Percentiles rank a stretch among this genome's conserved stretches.
phyloP scores from a whole-genome alignment of 2,888 invertebrate species.

The Trachelus iudaicus region DNA sequence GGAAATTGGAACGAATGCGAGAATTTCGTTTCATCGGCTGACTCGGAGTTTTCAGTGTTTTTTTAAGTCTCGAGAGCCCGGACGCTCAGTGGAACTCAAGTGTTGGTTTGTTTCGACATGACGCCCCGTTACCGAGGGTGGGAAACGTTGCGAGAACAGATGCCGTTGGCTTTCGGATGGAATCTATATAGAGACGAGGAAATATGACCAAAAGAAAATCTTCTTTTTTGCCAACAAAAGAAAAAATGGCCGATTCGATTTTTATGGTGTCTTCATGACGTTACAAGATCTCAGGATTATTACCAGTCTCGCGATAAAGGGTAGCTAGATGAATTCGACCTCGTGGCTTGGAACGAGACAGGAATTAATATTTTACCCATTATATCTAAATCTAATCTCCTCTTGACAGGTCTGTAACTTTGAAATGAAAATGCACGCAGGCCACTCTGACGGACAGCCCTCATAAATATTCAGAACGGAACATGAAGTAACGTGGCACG shows the following conservation, averaged over 20 bases:
- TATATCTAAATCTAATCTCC: conserved; percentile 57
- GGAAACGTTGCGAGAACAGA: not conserved
- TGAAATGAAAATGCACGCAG: conserved; percentile 57
- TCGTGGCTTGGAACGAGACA: not conserved
- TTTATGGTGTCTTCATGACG: not conserved
- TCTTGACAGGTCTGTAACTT: conserved; percentile 55
- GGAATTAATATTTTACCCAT: conserved; percentile 59
- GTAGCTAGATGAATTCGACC: not conserved
- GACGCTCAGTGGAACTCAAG: not conserved
- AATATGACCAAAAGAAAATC: not conserved
- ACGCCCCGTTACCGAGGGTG: not conserved
- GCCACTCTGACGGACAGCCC: conserved; percentile 52
- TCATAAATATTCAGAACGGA: conserved; percentile 60
- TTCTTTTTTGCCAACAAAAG: not conserved
- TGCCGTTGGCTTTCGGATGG: not conserved
- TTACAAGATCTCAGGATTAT: not conserved
- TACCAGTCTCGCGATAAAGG: not conserved
- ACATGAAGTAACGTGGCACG: conserved; percentile 60
- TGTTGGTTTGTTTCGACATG: not conserved
- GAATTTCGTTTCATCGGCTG: conserved; percentile 17
- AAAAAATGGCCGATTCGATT: not conserved
- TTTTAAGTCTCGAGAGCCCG: conserved; percentile 24
- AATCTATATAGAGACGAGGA: not conserved
- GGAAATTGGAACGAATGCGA: conserved; percentile 35
- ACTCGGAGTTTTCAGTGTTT: conserved; percentile 24